Conservation (phyloP, 2,888 invertebrate species). For the Eristalis arbustorum region DNA sequence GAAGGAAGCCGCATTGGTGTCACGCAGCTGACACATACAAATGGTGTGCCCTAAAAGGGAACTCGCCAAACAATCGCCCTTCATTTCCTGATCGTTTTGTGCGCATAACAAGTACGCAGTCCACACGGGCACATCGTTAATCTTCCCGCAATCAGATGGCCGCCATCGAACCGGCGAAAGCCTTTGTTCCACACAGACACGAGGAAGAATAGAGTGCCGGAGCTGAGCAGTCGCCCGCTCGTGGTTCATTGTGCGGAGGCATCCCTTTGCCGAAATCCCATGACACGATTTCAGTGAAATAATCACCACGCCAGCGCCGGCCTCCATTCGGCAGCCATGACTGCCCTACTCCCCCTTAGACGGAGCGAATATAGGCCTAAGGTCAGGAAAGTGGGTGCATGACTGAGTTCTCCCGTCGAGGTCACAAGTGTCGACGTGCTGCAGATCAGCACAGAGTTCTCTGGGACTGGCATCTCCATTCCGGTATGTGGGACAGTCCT, state of each 20-base stretch:
- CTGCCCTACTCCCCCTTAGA: slow-evolving; percentile 42
- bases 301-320: slow-evolving; percentile 17
- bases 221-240: slow-evolving; percentile 4
- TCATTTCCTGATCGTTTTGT: slow-evolving; percentile 5
- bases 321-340: slow-evolving; percentile 20
- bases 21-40: background rate
- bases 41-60: background rate
- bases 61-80: background rate
- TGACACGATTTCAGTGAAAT: slow-evolving; percentile 49
- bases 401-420: slow-evolving; percentile 49
- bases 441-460: slow-evolving; percentile 42
- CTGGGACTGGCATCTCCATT: slow-evolving; percentile 53
- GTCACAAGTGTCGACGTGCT: slow-evolving; percentile 47
- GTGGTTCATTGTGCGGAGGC: slow-evolving; percentile 23
- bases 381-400: slow-evolving; percentile 52
- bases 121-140: slow-evolving; percentile 21
- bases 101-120: slow-evolving; percentile 5
- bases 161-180: slow-evolving; percentile 34
- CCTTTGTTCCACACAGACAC: slow-evolving; percentile 33
- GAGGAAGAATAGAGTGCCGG: slow-evolving; percentile 10
- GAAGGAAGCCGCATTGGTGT: background rate
- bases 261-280: slow-evolving; percentile 38
- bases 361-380: slow-evolving; percentile 50
- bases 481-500: slow-evolving; percentile 39
- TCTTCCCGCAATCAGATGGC: slow-evolving; percentile 36